These are phyloP conservation scores for Baccha elongata DNA, from an alignment of 2,888 invertebrate species.

Conservation along the genomic window DNA sequence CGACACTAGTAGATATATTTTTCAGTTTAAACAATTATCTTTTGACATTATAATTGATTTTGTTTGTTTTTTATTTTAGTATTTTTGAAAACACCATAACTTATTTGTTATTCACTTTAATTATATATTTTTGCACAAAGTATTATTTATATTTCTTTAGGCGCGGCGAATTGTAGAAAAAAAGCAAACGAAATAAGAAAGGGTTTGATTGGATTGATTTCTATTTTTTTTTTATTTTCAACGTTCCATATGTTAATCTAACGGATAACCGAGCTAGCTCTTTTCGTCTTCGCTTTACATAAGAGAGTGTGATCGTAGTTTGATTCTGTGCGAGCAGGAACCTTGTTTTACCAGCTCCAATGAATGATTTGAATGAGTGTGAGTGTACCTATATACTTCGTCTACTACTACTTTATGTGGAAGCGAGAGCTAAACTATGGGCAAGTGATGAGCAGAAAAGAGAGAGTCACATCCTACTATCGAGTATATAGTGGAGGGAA, in stretches of 20 bases:
- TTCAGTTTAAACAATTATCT: neutral
- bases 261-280: slow-evolving; percentile 77
- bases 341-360: slow-evolving; percentile 39
- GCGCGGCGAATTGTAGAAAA: slow-evolving; percentile 30
- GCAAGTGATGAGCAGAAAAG: slow-evolving; percentile 19
- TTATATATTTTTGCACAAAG: neutral
- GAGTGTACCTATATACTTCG: slow-evolving; percentile 37
- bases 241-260: slow-evolving; percentile 75
- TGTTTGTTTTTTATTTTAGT: neutral
- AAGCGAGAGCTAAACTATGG: slow-evolving; percentile 22
- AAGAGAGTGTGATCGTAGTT: slow-evolving; percentile 82
- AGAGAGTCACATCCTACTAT: slow-evolving; percentile 12
- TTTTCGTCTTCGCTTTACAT: slow-evolving; percentile 81
- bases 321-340: slow-evolving; percentile 73
- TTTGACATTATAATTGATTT: slow-evolving; percentile 20
- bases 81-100: slow-evolving; percentile 9
- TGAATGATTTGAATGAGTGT: slow-evolving; percentile 17
- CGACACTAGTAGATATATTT: neutral
- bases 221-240: slow-evolving; percentile 67
- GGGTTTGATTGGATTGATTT: slow-evolving; percentile 30
- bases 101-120: neutral
- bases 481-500: slow-evolving; percentile 60
- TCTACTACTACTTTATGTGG: neutral
- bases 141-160: slow-evolving; percentile 59
- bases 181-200: slow-evolving; percentile 35